Evolutionary conservation across 2,888 invertebrate genomes (phyloP).

Genomic region (Drosophila mettleri): DNA sequence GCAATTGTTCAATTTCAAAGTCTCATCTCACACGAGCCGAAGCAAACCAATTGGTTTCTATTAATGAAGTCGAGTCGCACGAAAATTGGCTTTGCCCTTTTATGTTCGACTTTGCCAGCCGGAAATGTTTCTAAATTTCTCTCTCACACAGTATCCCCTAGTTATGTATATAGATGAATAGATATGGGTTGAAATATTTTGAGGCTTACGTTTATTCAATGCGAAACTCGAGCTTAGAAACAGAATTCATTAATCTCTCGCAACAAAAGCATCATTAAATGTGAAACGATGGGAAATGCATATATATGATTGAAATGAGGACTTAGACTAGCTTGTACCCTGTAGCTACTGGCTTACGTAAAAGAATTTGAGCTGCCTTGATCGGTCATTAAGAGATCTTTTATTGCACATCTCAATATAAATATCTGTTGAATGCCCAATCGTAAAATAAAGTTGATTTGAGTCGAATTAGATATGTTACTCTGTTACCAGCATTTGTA

Average conservation of each 20-base stretch:
- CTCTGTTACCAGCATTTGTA: constrained; percentile 1
- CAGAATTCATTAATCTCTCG: constrained; percentile 75
- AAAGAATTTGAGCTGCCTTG: background rate
- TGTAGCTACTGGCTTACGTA: background rate
- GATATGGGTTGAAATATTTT: constrained; percentile 15
- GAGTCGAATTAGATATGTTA: background rate
- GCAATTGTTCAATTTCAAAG: constrained; percentile 34
- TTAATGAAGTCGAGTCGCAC: constrained; percentile 58
- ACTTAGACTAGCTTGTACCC: constrained; percentile 13
- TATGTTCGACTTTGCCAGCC: constrained; percentile 36
- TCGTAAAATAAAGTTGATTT: background rate
- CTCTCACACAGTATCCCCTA: constrained; percentile 19
- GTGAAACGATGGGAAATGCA: constrained; percentile 58
- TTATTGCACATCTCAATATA: background rate
- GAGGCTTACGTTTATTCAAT: constrained; percentile 17
- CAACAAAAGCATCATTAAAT: constrained; percentile 60
- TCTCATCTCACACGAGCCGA: constrained; percentile 30
- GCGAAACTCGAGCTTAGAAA: constrained; percentile 56
- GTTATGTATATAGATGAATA: constrained; percentile 3
- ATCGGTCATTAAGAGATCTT: background rate
- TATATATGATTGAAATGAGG: constrained; percentile 4
- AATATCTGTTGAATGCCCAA: background rate
- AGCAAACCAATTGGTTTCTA: constrained; percentile 67
- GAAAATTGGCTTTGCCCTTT: constrained; percentile 50
- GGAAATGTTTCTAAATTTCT: constrained; percentile 70